These are phyloP conservation scores for Sialis lutaria DNA, from an alignment of 2,888 invertebrate genomes.

Conservation along the genomic window DNA sequence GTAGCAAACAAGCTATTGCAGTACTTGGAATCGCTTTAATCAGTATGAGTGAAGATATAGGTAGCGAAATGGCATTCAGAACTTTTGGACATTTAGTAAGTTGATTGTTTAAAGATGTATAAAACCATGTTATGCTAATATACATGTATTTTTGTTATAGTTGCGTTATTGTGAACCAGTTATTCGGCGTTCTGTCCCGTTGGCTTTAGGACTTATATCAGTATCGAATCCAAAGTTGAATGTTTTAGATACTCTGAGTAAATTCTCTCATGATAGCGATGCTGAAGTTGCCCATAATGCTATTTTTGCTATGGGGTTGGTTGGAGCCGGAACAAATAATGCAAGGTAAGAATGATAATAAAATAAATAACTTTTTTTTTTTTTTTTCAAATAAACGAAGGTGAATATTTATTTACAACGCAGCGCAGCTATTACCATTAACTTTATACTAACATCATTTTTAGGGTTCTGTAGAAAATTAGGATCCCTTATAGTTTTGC, in stretches of 20 bases:
- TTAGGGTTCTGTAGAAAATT: too few relatives aligned
- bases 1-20: slow-evolving; percentile 86
- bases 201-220: slow-evolving; percentile 89
- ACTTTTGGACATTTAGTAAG: slow-evolving; percentile 80
- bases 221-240: slow-evolving; percentile 93
- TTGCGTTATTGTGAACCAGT: slow-evolving; percentile 95
- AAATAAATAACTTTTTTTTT: too few relatives aligned
- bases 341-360: slow-evolving; percentile 27
- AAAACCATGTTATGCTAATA: too few relatives aligned
- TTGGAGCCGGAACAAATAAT: slow-evolving; percentile 79
- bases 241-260: slow-evolving; percentile 93
- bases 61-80: slow-evolving; percentile 93
- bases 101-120: slow-evolving; percentile 1
- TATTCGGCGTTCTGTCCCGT: slow-evolving; percentile 88
- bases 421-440: too few relatives aligned
- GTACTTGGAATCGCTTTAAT: slow-evolving; percentile 95
- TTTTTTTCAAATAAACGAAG: too few relatives aligned
- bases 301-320: slow-evolving; percentile 96
- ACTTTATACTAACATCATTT: too few relatives aligned
- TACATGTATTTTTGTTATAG: slow-evolving; percentile 17
- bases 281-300: slow-evolving; percentile 96
- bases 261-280: slow-evolving; percentile 97
- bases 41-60: slow-evolving; percentile 98
- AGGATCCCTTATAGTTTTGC: too few relatives aligned
- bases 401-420: too few relatives aligned